These are phyloP conservation scores for Mythimna lalbum DNA, from an alignment of 2,888 invertebrate genomes.

Conservation along the genomic window DNA sequence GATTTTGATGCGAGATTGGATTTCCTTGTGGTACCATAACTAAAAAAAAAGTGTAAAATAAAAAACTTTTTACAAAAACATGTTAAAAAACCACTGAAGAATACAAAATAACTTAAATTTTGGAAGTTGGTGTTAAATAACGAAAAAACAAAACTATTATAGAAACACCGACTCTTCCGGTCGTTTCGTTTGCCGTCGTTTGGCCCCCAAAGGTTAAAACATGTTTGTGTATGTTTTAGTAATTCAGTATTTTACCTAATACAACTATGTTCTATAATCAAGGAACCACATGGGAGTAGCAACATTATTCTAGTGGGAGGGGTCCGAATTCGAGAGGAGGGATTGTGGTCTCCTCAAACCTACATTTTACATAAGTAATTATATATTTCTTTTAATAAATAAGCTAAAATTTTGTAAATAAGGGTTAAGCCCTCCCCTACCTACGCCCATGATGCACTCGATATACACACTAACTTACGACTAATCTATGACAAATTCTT, in stretches of 20 bases:
- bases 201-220: too few species aligned
- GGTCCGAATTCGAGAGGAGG: constrained; percentile 11
- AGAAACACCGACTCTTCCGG: too few species aligned
- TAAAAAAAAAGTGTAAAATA: too few species aligned
- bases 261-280: constrained; percentile 8
- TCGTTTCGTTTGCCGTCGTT: too few species aligned
- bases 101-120: too few species aligned
- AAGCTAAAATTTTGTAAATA: constrained; percentile 18
- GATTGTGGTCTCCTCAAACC: not conserved
- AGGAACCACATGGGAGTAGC: constrained; percentile 46
- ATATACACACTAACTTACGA: constrained; percentile 18
- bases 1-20: too few species aligned
- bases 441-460: constrained; percentile 53
- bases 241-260: not conserved
- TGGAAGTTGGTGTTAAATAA: too few species aligned
- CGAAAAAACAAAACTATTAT: too few species aligned
- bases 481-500: constrained; percentile 38
- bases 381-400: not conserved
- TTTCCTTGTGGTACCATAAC: too few species aligned
- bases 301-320: not conserved
- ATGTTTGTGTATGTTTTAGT: not conserved
- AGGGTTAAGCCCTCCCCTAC: not conserved
- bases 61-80: too few species aligned
- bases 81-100: too few species aligned
- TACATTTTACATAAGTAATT: not conserved